Evolutionary conservation across 92 coral and sea anemone genomes (phyloP).

Genomic region (Porites divaricata): DNA sequence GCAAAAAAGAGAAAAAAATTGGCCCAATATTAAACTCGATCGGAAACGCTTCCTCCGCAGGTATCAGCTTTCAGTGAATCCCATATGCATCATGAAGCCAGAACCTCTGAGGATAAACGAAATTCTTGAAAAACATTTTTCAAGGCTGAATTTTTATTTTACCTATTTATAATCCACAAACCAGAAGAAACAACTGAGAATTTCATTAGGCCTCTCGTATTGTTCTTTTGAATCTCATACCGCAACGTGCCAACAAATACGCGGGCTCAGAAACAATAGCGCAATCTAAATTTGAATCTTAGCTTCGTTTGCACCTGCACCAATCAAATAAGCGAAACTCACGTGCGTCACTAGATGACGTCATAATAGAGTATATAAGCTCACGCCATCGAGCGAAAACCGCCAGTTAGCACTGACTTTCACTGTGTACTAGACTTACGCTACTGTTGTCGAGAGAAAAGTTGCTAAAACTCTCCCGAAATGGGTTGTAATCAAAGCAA

Average conservation of each 20-base stretch:
- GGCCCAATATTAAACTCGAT: too few species aligned
- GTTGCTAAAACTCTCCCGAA: background rate
- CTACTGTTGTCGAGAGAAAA: background rate
- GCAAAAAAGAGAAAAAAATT: too few species aligned
- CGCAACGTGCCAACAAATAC: background rate
- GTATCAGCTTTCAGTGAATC: too few species aligned
- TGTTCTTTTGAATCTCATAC: too few species aligned
- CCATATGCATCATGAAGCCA: too few species aligned
- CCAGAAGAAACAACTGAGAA: too few species aligned
- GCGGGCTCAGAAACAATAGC: background rate
- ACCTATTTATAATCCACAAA: too few species aligned
- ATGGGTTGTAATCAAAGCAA: background rate
- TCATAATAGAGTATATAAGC: background rate
- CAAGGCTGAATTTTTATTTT: too few species aligned
- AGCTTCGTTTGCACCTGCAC: background rate
- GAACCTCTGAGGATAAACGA: too few species aligned
- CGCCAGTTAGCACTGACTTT: conserved; percentile 10
- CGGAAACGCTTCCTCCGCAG: too few species aligned
- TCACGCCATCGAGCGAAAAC: background rate
- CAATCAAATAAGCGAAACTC: background rate
- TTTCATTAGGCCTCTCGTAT: too few species aligned
- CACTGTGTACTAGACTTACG: background rate
- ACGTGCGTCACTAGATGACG: background rate
- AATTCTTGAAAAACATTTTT: too few species aligned
- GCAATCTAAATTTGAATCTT: background rate